phyloP scores from a whole-genome alignment of 2,888 invertebrate genomes.

The Polymixis lichenea region DNA sequence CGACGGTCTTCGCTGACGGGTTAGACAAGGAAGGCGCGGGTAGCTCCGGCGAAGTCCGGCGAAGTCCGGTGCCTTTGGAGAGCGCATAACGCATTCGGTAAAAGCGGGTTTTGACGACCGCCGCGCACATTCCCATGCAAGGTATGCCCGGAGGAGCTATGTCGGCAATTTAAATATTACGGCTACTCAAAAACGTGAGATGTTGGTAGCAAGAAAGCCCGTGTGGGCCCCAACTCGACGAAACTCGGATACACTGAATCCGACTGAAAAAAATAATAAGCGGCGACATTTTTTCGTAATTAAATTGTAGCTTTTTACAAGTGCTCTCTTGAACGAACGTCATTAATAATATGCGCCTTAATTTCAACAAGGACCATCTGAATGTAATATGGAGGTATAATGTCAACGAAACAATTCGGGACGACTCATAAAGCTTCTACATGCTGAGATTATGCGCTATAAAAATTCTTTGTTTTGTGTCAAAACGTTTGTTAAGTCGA shows the following conservation, averaged over 20 bases:
- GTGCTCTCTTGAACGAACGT: slow-evolving; percentile 73
- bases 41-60: slow-evolving; percentile 36
- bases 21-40: slow-evolving; percentile 84
- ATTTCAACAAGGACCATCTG: slow-evolving; percentile 76
- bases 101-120: slow-evolving; percentile 88
- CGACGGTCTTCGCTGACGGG: slow-evolving; percentile 72
- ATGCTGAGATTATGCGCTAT: slow-evolving; percentile 85
- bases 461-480: slow-evolving; percentile 82
- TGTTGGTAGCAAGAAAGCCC: slow-evolving; percentile 87
- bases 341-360: slow-evolving; percentile 85
- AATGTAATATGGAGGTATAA: slow-evolving; percentile 81
- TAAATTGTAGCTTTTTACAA: slow-evolving; percentile 85
- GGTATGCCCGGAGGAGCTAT: slow-evolving; percentile 89
- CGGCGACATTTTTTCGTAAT: slow-evolving; percentile 87
- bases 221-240: slow-evolving; percentile 85
- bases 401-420: slow-evolving; percentile 75
- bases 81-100: slow-evolving; percentile 87
- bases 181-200: slow-evolving; percentile 90
- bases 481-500: slow-evolving; percentile 62
- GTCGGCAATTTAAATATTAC: slow-evolving; percentile 90
- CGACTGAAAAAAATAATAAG: slow-evolving; percentile 84
- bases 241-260: slow-evolving; percentile 85
- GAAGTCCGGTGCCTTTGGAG: slow-evolving; percentile 81
- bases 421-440: slow-evolving; percentile 75
- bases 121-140: slow-evolving; percentile 89